Base-by-base conservation (phyloP, 2,888 invertebrate species). In the Ramazzottius varieornatus region DNA sequence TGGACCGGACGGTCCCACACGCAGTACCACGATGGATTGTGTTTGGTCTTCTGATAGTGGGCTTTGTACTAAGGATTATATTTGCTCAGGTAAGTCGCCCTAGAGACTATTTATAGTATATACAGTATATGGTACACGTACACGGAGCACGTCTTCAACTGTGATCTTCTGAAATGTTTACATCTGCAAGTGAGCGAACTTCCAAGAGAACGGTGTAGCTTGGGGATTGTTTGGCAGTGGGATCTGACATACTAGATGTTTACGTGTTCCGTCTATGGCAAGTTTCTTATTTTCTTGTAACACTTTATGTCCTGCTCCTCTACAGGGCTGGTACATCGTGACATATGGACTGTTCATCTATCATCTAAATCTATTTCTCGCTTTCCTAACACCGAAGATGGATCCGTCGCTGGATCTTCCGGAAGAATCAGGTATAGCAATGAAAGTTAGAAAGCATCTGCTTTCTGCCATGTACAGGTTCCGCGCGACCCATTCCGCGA, bases 301-400 rank as follows among this genome's bases (percentile, higher is more conserved):
- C n/a, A n/a, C n/a, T n/a, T n/a, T n/a, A n/a, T n/a, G 8, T 40
- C 40, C 40, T 40, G 16, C 63, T 67, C 67, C 69, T 69, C 81
- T 83, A 69, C 80, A 99, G 88, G 98, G 98, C 71, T 99, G 96
- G 93, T 98, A 98, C 77, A 98, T 99, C 73, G 85, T 99, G 68
- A 93, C 94, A 71, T 99, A 99, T 79, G 98, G 93, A 33, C 81
- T 99, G 77, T 96, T 96, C 72, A 99, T 99, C 75, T 99, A 96
- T 79, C 90, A 98, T 77, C 83, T 99, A 76, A 99, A 99, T 81
- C 82, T 98, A 77, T 94, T 99, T 80, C 93, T 99, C 81, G 93
- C 94, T 79, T 99, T 99, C 82, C 83, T 99, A 71, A 93, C 98
- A 73, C 98, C 98, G 73, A 96, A 94, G 82, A 93, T 96, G 75